Conservation (phyloP, 2,888 invertebrate species). For the Acleris literana region DNA sequence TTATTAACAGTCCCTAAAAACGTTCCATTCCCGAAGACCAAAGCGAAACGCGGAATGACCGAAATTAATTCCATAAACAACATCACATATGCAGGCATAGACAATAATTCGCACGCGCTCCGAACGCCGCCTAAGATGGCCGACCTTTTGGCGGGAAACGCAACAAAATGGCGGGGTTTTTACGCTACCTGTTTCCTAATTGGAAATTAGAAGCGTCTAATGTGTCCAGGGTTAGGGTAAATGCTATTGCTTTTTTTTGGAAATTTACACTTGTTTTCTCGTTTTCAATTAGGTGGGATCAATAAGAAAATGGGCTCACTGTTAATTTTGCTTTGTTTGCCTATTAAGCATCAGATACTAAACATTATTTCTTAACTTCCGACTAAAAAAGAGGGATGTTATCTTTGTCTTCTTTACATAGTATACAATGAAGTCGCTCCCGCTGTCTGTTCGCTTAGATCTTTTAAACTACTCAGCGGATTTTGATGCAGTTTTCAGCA, state of each 20-base stretch:
- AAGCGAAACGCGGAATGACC: conserved; percentile 64
- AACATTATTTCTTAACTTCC: too few relatives aligned
- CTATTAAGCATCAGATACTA: neutral
- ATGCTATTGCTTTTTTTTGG: conserved; percentile 70
- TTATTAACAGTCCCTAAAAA: conserved; percentile 43
- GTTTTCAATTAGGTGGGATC: conserved; percentile 42
- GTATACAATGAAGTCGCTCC: too few relatives aligned
- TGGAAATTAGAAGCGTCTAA: conserved; percentile 76
- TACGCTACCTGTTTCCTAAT: conserved; percentile 83
- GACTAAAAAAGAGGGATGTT: too few relatives aligned
- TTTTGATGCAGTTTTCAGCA: too few relatives aligned
- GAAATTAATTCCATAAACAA: conserved; percentile 82
- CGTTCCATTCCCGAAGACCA: conserved; percentile 43
- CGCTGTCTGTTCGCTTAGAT: too few relatives aligned
- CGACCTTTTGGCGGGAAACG: conserved; percentile 75
- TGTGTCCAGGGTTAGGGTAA: conserved; percentile 76
- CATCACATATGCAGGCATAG: conserved; percentile 77
- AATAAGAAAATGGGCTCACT: neutral
- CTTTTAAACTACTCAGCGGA: too few relatives aligned
- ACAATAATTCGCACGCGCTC: conserved; percentile 81
- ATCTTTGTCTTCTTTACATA: too few relatives aligned
- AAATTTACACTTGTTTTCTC: conserved; percentile 71
- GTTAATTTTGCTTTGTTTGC: conserved; percentile 1
- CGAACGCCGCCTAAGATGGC: conserved; percentile 57
- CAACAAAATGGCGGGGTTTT: conserved; percentile 77